Base-by-base conservation (phyloP, 2,888 invertebrate genomes). In the Drosophila quinaria region DNA sequence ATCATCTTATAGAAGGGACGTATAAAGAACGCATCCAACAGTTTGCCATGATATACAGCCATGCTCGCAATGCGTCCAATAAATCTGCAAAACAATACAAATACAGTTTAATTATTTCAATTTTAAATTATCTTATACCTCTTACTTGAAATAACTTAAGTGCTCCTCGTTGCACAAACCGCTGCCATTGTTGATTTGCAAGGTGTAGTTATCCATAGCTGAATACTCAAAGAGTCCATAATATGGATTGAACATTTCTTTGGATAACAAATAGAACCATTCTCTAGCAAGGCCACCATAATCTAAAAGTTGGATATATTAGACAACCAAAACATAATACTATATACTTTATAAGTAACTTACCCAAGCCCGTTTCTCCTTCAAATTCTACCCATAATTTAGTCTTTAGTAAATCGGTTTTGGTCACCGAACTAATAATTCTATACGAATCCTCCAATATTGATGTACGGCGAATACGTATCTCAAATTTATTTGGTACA, bases 1-100 rank as follows among this genome's bases (percentile, higher is more conserved):
- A 99, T 99, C 99, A 99, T 99, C 94, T 99, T 99, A 94, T 99
- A 99, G 94, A 99, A 99, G 62, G 99, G 99, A 91, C 99, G 96
- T 94, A 99, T 99, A 94, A 99, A 99, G 94, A 99, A 99, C 52
- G 98, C 98, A 94, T 99, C 99, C 74, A 99, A 93, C 80, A 99
- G 94, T 94, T 99, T 99, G 84, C 99, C 99, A 92, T 99, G 99
- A 93, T 98, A 99, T 37, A 99, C 98, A 31, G 99, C 99, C 98
- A 99, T 99, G 82, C 99, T 99, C 61, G 98, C 99, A 75, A 99
- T 96, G 67, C 99, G 94, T 68, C 99, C 99, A 84, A 99, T 99
- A 93, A 99, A 99, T 93, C 93, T 93, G 33, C 1, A 42, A 52
- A 4, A 13, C 8, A 25, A 22, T 1, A 35, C 5, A 35, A 5